Evolutionary conservation across 2,113 vertebrate genomes (phyloP), one percentile per base, ranked within the genome.

Genomic region (Anoura caudifer): DNA sequence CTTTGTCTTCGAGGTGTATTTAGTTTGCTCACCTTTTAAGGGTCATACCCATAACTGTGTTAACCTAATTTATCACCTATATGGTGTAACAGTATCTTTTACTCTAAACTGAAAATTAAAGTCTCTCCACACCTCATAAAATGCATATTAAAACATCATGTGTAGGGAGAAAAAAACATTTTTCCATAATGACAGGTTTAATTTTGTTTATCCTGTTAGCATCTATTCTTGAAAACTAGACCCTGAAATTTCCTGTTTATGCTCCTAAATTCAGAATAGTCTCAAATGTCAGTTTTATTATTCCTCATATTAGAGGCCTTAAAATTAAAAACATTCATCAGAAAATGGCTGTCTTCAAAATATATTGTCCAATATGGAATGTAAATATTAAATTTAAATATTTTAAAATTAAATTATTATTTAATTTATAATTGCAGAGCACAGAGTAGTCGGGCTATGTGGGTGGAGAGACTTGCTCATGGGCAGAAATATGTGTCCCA

Each of bases 291-390:
- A 98, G 96, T 98, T 99, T 99, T 99, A 98, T 99, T 98, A 98
- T 98, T 98, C 97, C 97, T 97, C 97, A 92, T 98, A 98, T 98
- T 98, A 98, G 98, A 98, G 96, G 93, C 97, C 91, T 98, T 98
- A 98, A 98, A 99, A 99, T 99, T 99, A 99, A 99, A 99, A 98
- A 98, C 98, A 99, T 99, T 98, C 97, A 99, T 99, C 98, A 99
- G 98, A 98, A 98, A 98, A 98, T 82, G 98, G 97, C 97, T 98
- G 98, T 98, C 98, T 98, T 98, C 97, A 98, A 97, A 98, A 99
- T 98, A 98, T 98, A 98, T 98, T 91, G 87, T 97, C 96, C 96
- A 97, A 97, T 98, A 97, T 98, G 95, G 98, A 98, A 98, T 98
- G 98, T 98, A 98, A 98, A 98, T 98, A 98, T 98, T 98, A 98